phyloP scores from a whole-genome alignment of 2,113 vertebrate species.

The Danio rerio region GRCz12tu NC_133192.1:19397001-19397500 shows the following conservation, averaged over 20 bases:
- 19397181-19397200: background rate
- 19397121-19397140: background rate
- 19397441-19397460: constrained; percentile 40
- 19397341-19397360: background rate
- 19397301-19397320: background rate
- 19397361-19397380: background rate
- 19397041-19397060: constrained; percentile 61
- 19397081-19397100: constrained; percentile 17
- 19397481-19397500: constrained; percentile 64
- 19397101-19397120: constrained; percentile 21
- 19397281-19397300: too few species aligned
- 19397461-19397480: constrained; percentile 63
- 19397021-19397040: constrained; percentile 58
- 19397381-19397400: background rate
- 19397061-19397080: constrained; percentile 57
- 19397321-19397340: background rate
- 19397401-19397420: background rate
- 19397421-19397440: constrained; percentile 35
- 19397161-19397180: background rate
- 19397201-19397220: background rate
- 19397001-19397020: constrained; percentile 53
- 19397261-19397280: too few species aligned
- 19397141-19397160: background rate
- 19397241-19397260: too few species aligned
- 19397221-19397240: background rate